Base-by-base conservation (phyloP, 1,140 invertebrate genomes). In the Drosophila quadrilineata region DNA sequence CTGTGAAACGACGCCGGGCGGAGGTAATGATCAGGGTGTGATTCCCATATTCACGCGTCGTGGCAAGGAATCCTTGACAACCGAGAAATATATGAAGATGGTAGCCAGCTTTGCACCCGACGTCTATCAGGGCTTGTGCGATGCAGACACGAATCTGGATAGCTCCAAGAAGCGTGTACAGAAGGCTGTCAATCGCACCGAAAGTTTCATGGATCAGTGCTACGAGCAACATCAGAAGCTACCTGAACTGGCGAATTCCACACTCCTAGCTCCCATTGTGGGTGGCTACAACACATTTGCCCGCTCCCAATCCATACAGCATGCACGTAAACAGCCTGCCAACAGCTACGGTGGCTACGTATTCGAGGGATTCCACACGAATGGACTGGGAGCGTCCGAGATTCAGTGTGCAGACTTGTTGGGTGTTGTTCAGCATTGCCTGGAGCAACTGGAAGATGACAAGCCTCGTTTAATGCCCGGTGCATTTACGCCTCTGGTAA, bases 281-380 rank as follows among this genome's bases (percentile, higher is more conserved):
- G 96, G 95, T 35, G 95, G 95, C 14, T 95, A 93, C 77, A 91
- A 92, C 87, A 77, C 92, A 8, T 85, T 90, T 33, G 91, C 91
- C 48, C 92, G 94, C 79, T 92, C 93, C 10, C 88, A 93, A 75
- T 91, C 92, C 48, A 91, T 95, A 19, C 90, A 93, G n/a, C 90
- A 92, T 75, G 91, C 94, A 24, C 91, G 91, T 22, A 90, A 93
- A 50, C 91, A 92, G 69, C 79, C 92, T 12, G 64, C 74, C 26
- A 54, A 29, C 3, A 90, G 93, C 49, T 62, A 93, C 8, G 88
- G 92, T 41, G 95, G 96, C 36, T 96, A 93, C 90, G 90, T 95
- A 0, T 91, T 97, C 28, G 95, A 96, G 88, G 96, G 96, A 54
- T 93, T 97, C 56, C 94, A 95, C 79, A 92, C 91, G 50, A 94